Evolutionary conservation across 2,113 vertebrate species (phyloP).

Genomic region (Galbula dea): DNA sequence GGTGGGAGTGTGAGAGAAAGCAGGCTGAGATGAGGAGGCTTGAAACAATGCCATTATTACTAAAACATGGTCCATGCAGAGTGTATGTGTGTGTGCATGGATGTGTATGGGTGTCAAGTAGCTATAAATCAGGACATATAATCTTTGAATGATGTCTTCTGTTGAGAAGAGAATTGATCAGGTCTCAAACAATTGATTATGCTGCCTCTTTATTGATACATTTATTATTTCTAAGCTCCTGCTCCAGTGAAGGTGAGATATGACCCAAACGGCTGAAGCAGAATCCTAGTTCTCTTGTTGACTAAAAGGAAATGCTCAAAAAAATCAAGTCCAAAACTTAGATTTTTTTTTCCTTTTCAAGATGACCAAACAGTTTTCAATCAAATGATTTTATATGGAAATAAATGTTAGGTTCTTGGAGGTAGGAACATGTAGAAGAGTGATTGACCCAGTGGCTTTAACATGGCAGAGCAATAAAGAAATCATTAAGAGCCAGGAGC

Average conservation of each 20-base stretch:
- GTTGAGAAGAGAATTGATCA: not conserved
- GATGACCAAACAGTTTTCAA: not conserved
- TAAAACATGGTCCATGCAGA: not conserved
- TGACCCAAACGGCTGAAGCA: not conserved
- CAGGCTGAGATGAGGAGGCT: not conserved
- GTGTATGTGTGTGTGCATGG: not conserved
- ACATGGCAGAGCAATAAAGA: conserved; percentile 13
- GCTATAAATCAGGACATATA: not conserved
- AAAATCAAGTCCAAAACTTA: not conserved
- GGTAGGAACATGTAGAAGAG: not conserved
- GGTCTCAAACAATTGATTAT: not conserved
- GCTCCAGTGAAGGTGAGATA: not conserved
- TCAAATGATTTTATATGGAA: not conserved
- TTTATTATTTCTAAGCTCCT: not conserved
- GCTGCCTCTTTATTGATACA: not conserved
- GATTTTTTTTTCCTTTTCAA: not conserved
- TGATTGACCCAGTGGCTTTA: conserved; percentile 10
- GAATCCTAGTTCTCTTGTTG: not conserved
- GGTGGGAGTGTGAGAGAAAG: not conserved
- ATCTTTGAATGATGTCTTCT: not conserved
- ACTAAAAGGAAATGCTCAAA: not conserved
- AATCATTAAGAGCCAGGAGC: not conserved
- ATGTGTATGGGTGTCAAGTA: not conserved
- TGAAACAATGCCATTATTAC: not conserved
- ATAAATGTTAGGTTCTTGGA: not conserved